Evolutionary conservation across 2,888 invertebrate genomes (phyloP), one percentile per base, ranked within the genome.

Genomic region (Nomada fabriciana): DNA sequence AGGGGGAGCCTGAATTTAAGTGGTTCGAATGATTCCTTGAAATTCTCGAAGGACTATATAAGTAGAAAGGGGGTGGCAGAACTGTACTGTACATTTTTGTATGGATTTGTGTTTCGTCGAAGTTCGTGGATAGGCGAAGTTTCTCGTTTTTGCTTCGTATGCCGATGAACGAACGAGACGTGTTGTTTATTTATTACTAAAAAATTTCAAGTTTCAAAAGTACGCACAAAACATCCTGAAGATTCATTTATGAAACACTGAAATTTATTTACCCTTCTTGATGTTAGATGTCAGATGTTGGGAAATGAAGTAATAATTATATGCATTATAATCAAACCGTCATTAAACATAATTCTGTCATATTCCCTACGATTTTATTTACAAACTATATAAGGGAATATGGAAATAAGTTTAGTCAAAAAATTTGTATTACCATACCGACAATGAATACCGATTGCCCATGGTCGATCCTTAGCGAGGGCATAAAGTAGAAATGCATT

Each of bases 401-500:
- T 36, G 36, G 7, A 36, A 5, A 36, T 36, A 7, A 1, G 36
- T 36, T 36, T 36, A 36, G 7, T 36, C 7, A 42, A 61, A 20
- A 18, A 29, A 64, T 9, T 23, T 43, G 47, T 55, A 23, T 57
- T 11, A 57, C 9, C n/a, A 1, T 2, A 7, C 25, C 13, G 20
- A 20, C n/a, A 20, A 57, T 13, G 47, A 73, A 65, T 50, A 57
- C 52, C 10, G 11, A 36, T n/a, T 5, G 23, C 2, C 20, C 47
- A 59, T 7, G 29, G 10, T 7, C 47, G 43, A 43, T 73, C 42
- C 50, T 23, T 23, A 18, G 23, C 53, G n/a, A 55, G 11, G 1
- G 13, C 36, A 3, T 20, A 23, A 1, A 11, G 23, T 25, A 15
- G 57, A 76, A 78, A 74, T 50, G 29, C 47, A 74, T 67, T 78